These are phyloP conservation scores for Chaetoderma sp. DNA, from an alignment of 2,888 invertebrate genomes.

Conservation along the genomic window DNA sequence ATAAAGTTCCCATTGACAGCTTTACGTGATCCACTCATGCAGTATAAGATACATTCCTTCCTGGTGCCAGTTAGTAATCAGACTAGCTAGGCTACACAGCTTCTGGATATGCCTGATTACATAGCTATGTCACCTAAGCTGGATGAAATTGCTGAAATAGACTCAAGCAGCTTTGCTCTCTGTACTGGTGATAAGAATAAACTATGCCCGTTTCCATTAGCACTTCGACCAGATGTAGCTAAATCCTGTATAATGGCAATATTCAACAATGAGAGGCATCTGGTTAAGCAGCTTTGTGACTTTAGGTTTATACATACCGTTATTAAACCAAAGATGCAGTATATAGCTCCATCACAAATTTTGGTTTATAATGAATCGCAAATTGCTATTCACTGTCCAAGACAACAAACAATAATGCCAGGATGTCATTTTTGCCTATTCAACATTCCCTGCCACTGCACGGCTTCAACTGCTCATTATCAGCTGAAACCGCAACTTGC, in stretches of 20 bases:
- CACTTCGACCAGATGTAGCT: neutral
- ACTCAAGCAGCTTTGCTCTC: neutral
- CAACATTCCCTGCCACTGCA: neutral
- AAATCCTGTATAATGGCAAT: neutral
- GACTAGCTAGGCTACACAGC: neutral
- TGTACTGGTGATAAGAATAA: neutral
- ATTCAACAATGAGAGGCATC: neutral
- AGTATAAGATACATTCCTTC: neutral
- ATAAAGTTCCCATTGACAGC: neutral
- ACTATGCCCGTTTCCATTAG: neutral
- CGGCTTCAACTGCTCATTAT: neutral
- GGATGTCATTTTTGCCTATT: neutral
- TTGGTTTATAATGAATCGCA: neutral
- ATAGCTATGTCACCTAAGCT: neutral
- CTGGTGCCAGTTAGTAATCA: neutral
- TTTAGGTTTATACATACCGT: neutral
- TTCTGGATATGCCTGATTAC: neutral
- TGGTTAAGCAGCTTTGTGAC: neutral
- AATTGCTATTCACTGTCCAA: neutral
- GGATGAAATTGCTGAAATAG: neutral
- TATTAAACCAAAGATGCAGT: neutral
- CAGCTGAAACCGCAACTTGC: neutral
- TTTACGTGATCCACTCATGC: neutral
- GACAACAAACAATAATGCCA: neutral
- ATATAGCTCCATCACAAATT: neutral